Percentiles rank a stretch among this genome's conserved stretches.
These are phyloP conservation scores for Orchesella cincta DNA, from an alignment of 1,140 invertebrate genomes.

Conservation along the genomic window DNA sequence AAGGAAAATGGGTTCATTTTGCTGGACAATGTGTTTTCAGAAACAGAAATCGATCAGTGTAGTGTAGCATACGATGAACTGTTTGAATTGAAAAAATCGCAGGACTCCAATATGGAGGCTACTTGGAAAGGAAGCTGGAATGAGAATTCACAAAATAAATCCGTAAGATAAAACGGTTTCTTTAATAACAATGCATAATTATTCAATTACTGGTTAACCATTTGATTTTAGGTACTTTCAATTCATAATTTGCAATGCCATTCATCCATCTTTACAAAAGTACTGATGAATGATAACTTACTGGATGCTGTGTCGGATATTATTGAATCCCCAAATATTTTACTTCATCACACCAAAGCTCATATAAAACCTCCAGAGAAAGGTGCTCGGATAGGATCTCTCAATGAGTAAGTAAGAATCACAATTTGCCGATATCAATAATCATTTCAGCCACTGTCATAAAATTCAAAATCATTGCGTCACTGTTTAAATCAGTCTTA, in stretches of 20 bases:
- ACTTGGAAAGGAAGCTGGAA: slow-evolving; percentile 59
- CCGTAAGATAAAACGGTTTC: neutral
- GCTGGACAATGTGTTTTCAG: slow-evolving; percentile 57
- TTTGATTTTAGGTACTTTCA: slow-evolving; percentile 61
- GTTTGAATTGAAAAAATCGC: slow-evolving; percentile 56
- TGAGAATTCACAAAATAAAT: neutral
- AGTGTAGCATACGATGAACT: slow-evolving; percentile 58
- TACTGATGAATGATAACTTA: slow-evolving; percentile 61
- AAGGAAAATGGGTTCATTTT: slow-evolving; percentile 61
- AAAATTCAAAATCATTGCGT: no score
- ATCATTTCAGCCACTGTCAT: no score
- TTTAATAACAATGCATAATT: neutral
- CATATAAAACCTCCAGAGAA: slow-evolving; percentile 65
- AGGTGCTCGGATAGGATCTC: no score
- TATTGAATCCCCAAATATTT: slow-evolving; percentile 63
- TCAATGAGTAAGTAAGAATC: no score
- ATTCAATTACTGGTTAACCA: no score
- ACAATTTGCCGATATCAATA: no score
- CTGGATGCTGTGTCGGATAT: slow-evolving; percentile 64
- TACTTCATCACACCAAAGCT: slow-evolving; percentile 67
- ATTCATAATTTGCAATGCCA: slow-evolving; percentile 66
- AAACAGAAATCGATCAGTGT: slow-evolving; percentile 59
- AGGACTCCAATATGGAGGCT: slow-evolving; percentile 57
- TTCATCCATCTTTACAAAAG: slow-evolving; percentile 60
- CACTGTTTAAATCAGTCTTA: neutral